A percentile compares a stretch with the other conserved stretches of the same genome.
phyloP scores from a whole-genome alignment of 1,140 invertebrate species.

The Lepidostoma basale region DNA sequence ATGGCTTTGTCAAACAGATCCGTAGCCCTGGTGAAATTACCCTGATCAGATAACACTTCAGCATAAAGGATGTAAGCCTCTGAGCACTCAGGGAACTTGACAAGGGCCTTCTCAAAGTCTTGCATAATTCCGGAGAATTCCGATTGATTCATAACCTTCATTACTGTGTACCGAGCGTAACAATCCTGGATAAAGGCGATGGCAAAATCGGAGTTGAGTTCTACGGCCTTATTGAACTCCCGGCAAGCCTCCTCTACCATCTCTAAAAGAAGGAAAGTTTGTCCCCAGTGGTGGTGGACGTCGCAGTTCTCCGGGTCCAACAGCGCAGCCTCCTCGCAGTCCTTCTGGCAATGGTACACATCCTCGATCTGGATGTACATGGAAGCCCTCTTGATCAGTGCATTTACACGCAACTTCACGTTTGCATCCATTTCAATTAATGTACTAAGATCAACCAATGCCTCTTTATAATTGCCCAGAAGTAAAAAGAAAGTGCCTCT shows the following conservation, averaged over 20 bases:
- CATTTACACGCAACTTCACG: conserved; percentile 76
- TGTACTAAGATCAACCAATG: conserved; percentile 72
- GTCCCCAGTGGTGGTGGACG: conserved; percentile 74
- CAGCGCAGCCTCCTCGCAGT: conserved; percentile 77
- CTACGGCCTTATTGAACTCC: conserved; percentile 84
- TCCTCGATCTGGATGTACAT: conserved; percentile 81
- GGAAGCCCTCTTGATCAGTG: conserved; percentile 87
- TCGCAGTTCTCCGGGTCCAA: conserved; percentile 82
- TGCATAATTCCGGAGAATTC: conserved; percentile 62
- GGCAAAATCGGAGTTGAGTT: conserved; percentile 80
- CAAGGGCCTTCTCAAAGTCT: conserved; percentile 75
- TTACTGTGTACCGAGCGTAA: conserved; percentile 81
- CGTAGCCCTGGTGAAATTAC: conserved; percentile 83
- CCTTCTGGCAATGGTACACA: conserved; percentile 72
- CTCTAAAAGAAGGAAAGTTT: conserved; percentile 84
- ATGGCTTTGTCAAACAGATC: conserved; percentile 80
- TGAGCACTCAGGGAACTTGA: conserved; percentile 80
- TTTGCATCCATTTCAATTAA: conserved; percentile 66
- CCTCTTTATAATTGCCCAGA: conserved; percentile 72
- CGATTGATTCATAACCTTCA: conserved; percentile 66
- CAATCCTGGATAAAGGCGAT: conserved; percentile 88
- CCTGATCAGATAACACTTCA: conserved; percentile 82
- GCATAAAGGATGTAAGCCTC: conserved; percentile 86
- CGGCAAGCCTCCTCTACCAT: conserved; percentile 76
- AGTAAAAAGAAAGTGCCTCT: conserved; percentile 84